These are phyloP conservation scores for Plotosus lineatus DNA, from an alignment of 2,113 vertebrate species.

Conservation along the genomic window DNA sequence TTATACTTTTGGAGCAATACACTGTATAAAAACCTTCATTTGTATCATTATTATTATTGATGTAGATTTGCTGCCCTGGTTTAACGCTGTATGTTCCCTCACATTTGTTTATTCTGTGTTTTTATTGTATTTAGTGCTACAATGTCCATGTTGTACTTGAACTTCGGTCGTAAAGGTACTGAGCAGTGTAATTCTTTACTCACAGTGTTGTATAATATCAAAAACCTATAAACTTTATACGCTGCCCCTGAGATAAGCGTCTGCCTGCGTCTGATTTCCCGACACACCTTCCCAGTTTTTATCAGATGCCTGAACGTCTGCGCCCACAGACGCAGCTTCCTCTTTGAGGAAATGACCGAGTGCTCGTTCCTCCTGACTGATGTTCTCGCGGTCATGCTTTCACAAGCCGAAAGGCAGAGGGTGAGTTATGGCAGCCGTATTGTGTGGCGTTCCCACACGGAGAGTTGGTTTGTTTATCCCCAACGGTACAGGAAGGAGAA, in stretches of 20 bases:
- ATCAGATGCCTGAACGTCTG: slow-evolving; percentile 23
- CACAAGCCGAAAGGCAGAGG: background rate
- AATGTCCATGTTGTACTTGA: background rate
- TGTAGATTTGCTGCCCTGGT: background rate
- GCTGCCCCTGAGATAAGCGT: slow-evolving; percentile 4
- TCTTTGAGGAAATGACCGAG: slow-evolving; percentile 22
- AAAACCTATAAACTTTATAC: background rate
- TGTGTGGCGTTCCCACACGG: background rate
- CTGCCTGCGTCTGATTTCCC: background rate
- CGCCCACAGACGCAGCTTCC: slow-evolving; percentile 29
- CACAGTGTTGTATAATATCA: background rate
- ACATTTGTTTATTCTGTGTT: background rate
- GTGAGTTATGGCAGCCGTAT: background rate
- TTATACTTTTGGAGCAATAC: background rate
- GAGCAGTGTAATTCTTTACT: background rate
- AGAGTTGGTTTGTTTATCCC: background rate
- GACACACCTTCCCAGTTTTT: background rate
- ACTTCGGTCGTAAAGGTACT: slow-evolving; percentile 15
- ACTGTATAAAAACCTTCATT: background rate
- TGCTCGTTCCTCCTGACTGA: slow-evolving; percentile 17
- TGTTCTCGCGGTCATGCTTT: background rate
- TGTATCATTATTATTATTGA: background rate
- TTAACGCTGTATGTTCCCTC: background rate
- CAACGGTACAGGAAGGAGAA: background rate
- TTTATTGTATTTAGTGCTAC: background rate